Percentiles rank a stretch among this genome's conserved stretches.
Evolutionary conservation across 2,888 invertebrate species (phyloP).

Genomic region (Hydriomena furcata): DNA sequence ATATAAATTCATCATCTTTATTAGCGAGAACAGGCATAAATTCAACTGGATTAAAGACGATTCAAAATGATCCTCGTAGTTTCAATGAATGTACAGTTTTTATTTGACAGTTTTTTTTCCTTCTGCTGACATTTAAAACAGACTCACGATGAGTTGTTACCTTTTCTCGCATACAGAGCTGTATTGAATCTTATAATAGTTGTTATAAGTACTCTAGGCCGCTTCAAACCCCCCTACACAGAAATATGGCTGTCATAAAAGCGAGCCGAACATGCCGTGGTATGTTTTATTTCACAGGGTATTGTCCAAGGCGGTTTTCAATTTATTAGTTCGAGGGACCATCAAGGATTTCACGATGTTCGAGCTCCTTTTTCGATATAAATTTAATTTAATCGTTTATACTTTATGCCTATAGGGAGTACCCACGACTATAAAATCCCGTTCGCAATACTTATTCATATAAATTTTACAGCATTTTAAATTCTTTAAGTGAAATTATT

Average conservation of each 20-base stretch:
- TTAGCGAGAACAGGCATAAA: too few species aligned
- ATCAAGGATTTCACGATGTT: conserved; percentile 30
- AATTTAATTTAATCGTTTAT: conserved; percentile 36
- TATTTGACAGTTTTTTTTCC: too few species aligned
- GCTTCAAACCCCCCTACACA: conserved; percentile 33
- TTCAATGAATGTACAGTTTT: too few species aligned
- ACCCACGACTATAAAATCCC: conserved; percentile 13
- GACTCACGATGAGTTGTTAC: not conserved
- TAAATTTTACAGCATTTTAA: conserved; percentile 7
- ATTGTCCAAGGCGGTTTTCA: conserved; percentile 46
- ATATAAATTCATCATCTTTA: too few species aligned
- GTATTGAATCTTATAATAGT: conserved; percentile 2
- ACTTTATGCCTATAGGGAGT: conserved; percentile 11
- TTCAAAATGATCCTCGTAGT: too few species aligned
- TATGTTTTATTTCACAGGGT: conserved; percentile 38
- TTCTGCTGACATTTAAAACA: too few species aligned
- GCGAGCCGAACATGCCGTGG: conserved; percentile 33
- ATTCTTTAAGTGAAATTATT: not conserved
- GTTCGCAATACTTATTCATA: not conserved
- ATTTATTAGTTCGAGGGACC: conserved; percentile 45
- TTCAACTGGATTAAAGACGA: too few species aligned
- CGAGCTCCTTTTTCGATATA: conserved; percentile 41
- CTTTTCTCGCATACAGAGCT: not conserved
- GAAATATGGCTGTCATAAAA: conserved; percentile 60
- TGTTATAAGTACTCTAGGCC: conserved; percentile 7